These are phyloP conservation scores for Tortrix viridana DNA, from an alignment of 2,888 invertebrate species.

Conservation along the genomic window DNA sequence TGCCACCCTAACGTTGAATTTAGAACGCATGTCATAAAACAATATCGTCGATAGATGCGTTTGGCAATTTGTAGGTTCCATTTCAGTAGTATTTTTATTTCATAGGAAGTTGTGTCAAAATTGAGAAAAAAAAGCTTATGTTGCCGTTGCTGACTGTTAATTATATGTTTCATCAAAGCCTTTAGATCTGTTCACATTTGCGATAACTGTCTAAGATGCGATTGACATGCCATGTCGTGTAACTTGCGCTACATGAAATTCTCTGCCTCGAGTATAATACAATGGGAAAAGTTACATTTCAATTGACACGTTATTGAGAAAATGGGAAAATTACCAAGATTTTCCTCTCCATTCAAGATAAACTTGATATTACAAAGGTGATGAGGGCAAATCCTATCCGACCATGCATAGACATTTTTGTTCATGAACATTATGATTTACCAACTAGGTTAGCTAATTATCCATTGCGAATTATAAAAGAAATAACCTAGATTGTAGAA, in stretches of 20 bases:
- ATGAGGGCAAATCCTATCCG: background rate
- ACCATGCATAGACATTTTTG: background rate
- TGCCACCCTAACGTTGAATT: too few species aligned
- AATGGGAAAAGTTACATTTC: conserved; percentile 30
- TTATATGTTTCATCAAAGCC: too few species aligned
- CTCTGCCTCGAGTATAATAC: conserved; percentile 12
- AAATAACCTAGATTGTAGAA: conserved; percentile 26
- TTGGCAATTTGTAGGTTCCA: too few species aligned
- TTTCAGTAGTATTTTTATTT: too few species aligned
- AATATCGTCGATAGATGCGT: too few species aligned
- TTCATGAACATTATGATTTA: background rate
- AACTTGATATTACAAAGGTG: conserved; percentile 10
- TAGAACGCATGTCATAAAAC: too few species aligned
- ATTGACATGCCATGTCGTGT: conserved; percentile 23
- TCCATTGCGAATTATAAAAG: conserved; percentile 1
- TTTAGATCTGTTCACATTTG: too few species aligned
- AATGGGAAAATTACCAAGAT: conserved; percentile 14
- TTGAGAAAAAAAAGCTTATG: too few species aligned
- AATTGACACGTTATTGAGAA: conserved; percentile 22
- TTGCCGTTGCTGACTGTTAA: too few species aligned
- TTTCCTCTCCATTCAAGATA: conserved; percentile 26
- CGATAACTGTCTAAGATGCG: background rate
- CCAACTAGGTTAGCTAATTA: conserved; percentile 8
- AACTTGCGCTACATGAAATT: conserved; percentile 4
- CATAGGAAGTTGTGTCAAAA: too few species aligned